These are phyloP conservation scores for Aythya fuligula DNA, from an alignment of 2,797 vertebrate species.

Conservation along the genomic window DNA sequence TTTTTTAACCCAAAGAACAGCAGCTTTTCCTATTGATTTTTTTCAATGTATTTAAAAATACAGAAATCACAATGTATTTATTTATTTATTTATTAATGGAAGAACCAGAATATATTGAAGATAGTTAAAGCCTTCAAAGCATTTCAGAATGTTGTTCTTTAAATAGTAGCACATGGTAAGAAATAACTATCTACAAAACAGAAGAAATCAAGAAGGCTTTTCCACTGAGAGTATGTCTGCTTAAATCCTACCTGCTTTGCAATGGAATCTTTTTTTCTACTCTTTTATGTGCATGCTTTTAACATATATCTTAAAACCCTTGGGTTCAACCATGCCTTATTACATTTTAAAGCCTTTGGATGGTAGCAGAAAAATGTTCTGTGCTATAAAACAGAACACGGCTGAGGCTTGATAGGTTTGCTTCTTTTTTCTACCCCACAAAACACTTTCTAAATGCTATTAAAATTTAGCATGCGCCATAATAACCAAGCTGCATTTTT, in stretches of 20 bases:
- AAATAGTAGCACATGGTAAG: background rate
- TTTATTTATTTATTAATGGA: background rate
- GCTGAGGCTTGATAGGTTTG: conserved; percentile 79
- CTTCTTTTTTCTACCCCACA: conserved; percentile 80
- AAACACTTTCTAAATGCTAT: conserved; percentile 81
- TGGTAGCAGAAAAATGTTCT: conserved; percentile 78
- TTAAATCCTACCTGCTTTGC: conserved; percentile 26
- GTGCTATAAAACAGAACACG: conserved; percentile 79
- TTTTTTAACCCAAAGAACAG: background rate
- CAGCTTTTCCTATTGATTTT: background rate
- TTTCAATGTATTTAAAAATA: background rate
- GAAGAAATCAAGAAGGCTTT: background rate
- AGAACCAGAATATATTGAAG: background rate
- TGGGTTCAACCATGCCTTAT: conserved; percentile 74
- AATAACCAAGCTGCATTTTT: conserved; percentile 76
- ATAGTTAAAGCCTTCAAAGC: background rate
- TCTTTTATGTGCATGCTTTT: conserved; percentile 6
- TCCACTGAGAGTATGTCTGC: conserved; percentile 14
- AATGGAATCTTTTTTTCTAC: conserved; percentile 44
- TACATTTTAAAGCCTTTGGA: conserved; percentile 78
- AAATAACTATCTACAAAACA: background rate
- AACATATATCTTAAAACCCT: conserved; percentile 63
- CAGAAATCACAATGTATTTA: background rate
- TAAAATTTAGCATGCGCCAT: conserved; percentile 80
- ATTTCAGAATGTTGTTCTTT: background rate